Evolutionary conservation across 2,888 invertebrate genomes (phyloP), one percentile per base, ranked within the genome.

Genomic region (Pseudococcus jackbeardsleyi): DNA sequence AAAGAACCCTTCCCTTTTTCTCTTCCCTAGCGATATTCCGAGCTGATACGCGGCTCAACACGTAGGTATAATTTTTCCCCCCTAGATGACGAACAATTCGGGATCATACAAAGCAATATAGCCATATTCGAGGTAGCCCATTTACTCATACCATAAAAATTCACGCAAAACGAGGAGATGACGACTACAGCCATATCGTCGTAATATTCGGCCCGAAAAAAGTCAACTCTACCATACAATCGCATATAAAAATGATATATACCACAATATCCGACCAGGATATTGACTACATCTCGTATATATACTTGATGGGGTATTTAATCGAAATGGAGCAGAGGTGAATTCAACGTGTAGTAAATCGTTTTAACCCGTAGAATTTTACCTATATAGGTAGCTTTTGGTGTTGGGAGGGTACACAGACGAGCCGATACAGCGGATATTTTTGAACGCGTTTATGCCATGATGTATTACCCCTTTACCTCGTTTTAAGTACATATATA

Each of bases 241-340:
- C 50, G 50, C 84, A 22, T 50, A 85, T 85, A 85, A 85, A 85
- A 85, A 85, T 85, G 84, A 85, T 85, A 85, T 84, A 84, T 85
- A 54, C 54, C 84, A 85, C 84, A 85, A 85, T 85, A 85, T 85
- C 84, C 84, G 84, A 85, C 84, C 48, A 50, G 54, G 54, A 85
- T 85, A 85, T 85, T 85, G 84, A 85, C 84, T 85, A 54, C 77
- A 77, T 48, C 26, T 22, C 84, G 46, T 33, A 33, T 33, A 33
- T 33, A 33, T 33, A 33, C 50, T n/a, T 39, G 48, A 85, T 26
- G 50, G 33, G 84, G 84, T 84, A 84, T 84, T 84, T n/a, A 39
- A 54, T 26, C 22, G 26, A 50, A 50, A 50, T 8, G 26, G 84
- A 54, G 26, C 50, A 54, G 50, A 54, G 48, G 84, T 50, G 84